A percentile compares a stretch with the other conserved stretches of the same genome.
phyloP scores from a whole-genome alignment of 2,113 vertebrate species.

The Vulpes lagopus region DNA sequence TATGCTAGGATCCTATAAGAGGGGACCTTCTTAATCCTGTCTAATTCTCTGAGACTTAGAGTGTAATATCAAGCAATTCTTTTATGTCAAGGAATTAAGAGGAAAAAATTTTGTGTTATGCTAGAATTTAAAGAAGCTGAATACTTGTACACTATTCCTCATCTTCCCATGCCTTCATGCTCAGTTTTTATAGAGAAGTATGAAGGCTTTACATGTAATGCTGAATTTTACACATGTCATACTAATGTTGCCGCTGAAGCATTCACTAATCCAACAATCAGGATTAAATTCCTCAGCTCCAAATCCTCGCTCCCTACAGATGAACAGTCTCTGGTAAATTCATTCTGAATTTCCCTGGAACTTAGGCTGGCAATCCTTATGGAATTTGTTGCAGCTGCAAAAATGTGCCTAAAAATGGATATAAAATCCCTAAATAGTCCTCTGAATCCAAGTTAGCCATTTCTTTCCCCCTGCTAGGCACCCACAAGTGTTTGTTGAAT shows the following conservation, averaged over 20 bases:
- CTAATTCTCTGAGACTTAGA: not conserved
- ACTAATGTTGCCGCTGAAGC: not conserved
- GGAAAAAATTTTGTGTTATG: not conserved
- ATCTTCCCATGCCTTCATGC: not conserved
- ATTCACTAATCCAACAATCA: not conserved
- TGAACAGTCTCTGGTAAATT: constrained; percentile 8
- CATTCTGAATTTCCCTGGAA: constrained; percentile 44
- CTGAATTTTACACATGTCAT: constrained; percentile 39
- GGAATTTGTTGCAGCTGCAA: constrained; percentile 71
- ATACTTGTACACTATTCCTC: not conserved
- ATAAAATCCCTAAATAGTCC: constrained; percentile 13
- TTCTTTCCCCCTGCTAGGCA: not conserved
- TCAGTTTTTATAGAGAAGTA: constrained; percentile 42
- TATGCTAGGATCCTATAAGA: constrained; percentile 1
- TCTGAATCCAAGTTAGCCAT: constrained; percentile 23
- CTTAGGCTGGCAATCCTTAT: constrained; percentile 15
- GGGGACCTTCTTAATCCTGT: not conserved
- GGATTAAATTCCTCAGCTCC: constrained; percentile 64
- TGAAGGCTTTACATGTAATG: not conserved
- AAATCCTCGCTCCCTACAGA: not conserved
- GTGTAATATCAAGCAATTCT: constrained; percentile 49
- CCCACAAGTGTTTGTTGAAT: constrained; percentile 20
- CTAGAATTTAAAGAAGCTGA: constrained; percentile 14
- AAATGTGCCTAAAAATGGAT: constrained; percentile 47
- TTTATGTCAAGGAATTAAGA: constrained; percentile 21